phyloP scores from a whole-genome alignment of 2,888 invertebrate species.

The Harmothoe impar region DNA sequence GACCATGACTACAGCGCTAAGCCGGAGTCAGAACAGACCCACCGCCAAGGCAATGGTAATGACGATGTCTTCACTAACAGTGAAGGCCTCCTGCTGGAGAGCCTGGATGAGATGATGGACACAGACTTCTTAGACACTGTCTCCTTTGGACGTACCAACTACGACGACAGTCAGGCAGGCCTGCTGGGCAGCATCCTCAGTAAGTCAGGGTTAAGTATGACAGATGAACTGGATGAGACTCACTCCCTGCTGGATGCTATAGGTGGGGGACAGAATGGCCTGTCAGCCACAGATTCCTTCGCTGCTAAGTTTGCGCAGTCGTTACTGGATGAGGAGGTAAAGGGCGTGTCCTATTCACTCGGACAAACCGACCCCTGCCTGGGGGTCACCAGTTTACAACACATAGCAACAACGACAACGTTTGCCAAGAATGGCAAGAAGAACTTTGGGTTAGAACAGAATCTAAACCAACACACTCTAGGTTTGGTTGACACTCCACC shows the following conservation, averaged over 20 bases:
- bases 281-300: constrained; percentile 45
- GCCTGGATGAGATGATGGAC: constrained; percentile 54
- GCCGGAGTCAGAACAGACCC: not conserved
- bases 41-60: not conserved
- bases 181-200: constrained; percentile 18
- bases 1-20: constrained; percentile 62
- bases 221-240: constrained; percentile 26
- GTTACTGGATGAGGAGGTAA: constrained; percentile 38
- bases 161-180: not conserved
- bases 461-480: constrained; percentile 15
- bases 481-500: constrained; percentile 51
- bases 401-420: not conserved
- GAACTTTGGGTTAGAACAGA: constrained; percentile 18
- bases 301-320: constrained; percentile 56
- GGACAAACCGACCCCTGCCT: constrained; percentile 41
- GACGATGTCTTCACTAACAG: not conserved
- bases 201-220: constrained; percentile 2
- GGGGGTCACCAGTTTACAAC: constrained; percentile 22
- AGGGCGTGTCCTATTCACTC: not conserved
- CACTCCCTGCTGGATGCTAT: constrained; percentile 6
- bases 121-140: constrained; percentile 46
- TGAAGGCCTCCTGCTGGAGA: constrained; percentile 35
- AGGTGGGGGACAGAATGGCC: constrained; percentile 42
- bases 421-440: not conserved
- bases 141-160: constrained; percentile 41